A percentile compares a stretch with the other conserved stretches of the same genome.
Evolutionary conservation across 1,140 invertebrate species (phyloP).

Genomic region (Bactericera cockerelli): DNA sequence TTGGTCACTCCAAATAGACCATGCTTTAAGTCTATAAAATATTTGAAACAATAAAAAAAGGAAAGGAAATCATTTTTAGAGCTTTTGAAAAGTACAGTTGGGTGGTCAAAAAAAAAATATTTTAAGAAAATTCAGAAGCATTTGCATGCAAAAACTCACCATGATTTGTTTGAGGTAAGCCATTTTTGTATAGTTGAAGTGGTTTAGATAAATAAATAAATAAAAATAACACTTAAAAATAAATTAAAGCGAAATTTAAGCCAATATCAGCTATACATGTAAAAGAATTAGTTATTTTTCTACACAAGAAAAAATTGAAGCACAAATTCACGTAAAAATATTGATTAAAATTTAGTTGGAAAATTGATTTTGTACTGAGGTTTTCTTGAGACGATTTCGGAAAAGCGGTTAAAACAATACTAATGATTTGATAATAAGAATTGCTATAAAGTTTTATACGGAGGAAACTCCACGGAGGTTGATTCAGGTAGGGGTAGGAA

Average conservation of each 20-base stretch:
- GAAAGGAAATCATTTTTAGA: no score
- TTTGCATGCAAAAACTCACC: conserved; percentile 4
- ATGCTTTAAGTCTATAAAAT: no score
- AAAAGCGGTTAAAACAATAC: conserved; percentile 7
- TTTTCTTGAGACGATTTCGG: not conserved
- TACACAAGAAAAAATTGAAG: not conserved
- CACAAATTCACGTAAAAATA: not conserved
- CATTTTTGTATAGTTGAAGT: not conserved
- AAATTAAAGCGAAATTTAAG: no score
- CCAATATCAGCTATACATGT: not conserved
- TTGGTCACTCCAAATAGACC: no score
- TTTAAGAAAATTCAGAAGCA: no score
- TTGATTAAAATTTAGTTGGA: not conserved
- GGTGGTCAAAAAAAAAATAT: no score
- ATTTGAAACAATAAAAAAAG: no score
- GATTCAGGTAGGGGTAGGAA: not conserved
- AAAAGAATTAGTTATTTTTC: not conserved
- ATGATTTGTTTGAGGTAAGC: conserved; percentile 6
- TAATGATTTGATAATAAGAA: conserved; percentile 7
- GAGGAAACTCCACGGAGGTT: not conserved
- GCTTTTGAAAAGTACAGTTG: no score
- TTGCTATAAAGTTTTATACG: conserved; percentile 6
- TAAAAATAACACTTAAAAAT: not conserved
- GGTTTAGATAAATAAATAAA: not conserved
- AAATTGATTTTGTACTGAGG: not conserved